Evolutionary conservation across 2,888 invertebrate species (phyloP).

Genomic region (Dendrolimus pini): DNA sequence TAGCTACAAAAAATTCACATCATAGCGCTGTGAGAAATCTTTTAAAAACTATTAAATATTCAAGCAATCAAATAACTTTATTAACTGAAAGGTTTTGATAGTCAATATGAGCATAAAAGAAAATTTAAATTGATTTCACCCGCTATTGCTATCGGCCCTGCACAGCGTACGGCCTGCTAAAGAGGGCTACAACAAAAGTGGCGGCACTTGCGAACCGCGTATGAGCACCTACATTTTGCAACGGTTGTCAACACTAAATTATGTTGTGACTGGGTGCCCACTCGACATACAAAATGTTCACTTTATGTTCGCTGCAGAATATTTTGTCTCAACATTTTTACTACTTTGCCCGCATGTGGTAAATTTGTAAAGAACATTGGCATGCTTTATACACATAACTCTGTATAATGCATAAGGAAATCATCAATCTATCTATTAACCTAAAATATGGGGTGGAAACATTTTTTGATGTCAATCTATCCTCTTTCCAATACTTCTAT

Average conservation of each 20-base stretch:
- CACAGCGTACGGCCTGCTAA: slow-evolving; percentile 1
- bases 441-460: too few species aligned
- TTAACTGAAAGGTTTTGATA: too few species aligned
- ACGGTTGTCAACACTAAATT: slow-evolving; percentile 22
- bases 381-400: too few species aligned
- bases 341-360: too few species aligned
- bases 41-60: too few species aligned
- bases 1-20: too few species aligned
- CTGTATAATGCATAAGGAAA: too few species aligned
- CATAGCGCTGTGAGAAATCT: too few species aligned
- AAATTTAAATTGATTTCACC: not conserved
- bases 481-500: too few species aligned
- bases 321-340: not conserved
- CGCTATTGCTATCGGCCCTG: slow-evolving; percentile 8
- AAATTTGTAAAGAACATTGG: not conserved
- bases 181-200: slow-evolving; percentile 10
- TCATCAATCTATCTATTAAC: too few species aligned
- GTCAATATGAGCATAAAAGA: not conserved
- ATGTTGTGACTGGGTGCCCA: slow-evolving; percentile 13
- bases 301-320: not conserved
- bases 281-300: slow-evolving; percentile 9
- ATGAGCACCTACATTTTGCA: slow-evolving; percentile 14
- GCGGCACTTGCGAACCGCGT: slow-evolving; percentile 7
- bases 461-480: too few species aligned
- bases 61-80: too few species aligned